Evolutionary conservation across 2,888 invertebrate genomes (phyloP).

Genomic region (Sinohyriopsis cumingii): DNA sequence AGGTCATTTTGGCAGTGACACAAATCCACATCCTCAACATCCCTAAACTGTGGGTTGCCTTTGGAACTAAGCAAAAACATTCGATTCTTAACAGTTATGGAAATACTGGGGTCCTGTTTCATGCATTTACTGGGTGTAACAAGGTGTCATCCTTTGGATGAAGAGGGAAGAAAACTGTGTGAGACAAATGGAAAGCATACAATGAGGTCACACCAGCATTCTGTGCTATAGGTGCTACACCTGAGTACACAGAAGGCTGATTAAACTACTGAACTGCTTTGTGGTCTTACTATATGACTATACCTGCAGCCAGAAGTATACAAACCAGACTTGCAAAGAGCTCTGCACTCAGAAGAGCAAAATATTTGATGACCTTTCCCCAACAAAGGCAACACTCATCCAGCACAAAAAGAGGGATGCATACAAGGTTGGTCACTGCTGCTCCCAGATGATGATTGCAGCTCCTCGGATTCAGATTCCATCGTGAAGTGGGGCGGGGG

Average conservation of each 20-base stretch:
- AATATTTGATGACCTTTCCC: neutral
- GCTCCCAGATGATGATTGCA: no score
- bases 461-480: no score
- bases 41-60: no score
- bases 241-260: neutral
- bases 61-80: no score
- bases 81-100: no score
- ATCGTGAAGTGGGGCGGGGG: no score
- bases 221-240: neutral
- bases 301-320: neutral
- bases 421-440: no score
- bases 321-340: neutral
- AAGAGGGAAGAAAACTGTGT: neutral
- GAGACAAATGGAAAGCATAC: neutral
- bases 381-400: neutral
- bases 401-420: no score
- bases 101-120: neutral
- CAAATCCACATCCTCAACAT: no score
- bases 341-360: neutral
- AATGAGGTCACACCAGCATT: neutral
- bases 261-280: neutral
- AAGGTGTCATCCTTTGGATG: neutral
- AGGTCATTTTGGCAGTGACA: no score
- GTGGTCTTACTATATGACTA: neutral
- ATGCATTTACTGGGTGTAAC: neutral